phyloP scores from a whole-genome alignment of 2,113 vertebrate species.

The Herpailurus yagouaroundi region DNA sequence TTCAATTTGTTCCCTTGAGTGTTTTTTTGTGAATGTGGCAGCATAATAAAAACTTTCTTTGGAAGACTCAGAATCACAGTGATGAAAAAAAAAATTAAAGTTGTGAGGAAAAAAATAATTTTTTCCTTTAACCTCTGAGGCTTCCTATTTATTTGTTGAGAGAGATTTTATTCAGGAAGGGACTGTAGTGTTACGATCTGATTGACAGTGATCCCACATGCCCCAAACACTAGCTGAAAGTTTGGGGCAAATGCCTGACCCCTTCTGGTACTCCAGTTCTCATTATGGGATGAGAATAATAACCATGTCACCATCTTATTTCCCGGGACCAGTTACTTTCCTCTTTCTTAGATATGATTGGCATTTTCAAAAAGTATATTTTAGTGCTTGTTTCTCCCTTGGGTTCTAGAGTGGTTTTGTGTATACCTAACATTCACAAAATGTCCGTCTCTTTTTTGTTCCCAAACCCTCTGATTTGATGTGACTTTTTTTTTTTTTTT shows the following conservation, averaged over 20 bases:
- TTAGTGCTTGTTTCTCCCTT: conserved; percentile 1
- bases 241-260: not conserved
- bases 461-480: not conserved
- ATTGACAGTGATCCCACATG: conserved; percentile 19
- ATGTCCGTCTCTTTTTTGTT: not conserved
- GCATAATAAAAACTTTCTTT: conserved; percentile 48
- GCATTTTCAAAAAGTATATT: conserved; percentile 13
- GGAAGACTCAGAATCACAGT: conserved; percentile 30
- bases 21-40: conserved; percentile 42
- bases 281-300: conserved; percentile 42
- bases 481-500: conserved; percentile 1
- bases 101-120: not conserved
- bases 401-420: conserved; percentile 20
- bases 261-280: not conserved
- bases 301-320: not conserved
- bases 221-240: conserved; percentile 36
- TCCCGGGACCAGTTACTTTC: not conserved
- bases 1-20: conserved; percentile 57
- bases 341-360: not conserved
- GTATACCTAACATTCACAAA: not conserved
- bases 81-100: not conserved
- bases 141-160: conserved; percentile 22
- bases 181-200: not conserved
- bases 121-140: conserved; percentile 15
- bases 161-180: not conserved